These are phyloP conservation scores for Meleagris gallopavo DNA, from an alignment of 2,113 vertebrate genomes.

Conservation along the genomic window DNA sequence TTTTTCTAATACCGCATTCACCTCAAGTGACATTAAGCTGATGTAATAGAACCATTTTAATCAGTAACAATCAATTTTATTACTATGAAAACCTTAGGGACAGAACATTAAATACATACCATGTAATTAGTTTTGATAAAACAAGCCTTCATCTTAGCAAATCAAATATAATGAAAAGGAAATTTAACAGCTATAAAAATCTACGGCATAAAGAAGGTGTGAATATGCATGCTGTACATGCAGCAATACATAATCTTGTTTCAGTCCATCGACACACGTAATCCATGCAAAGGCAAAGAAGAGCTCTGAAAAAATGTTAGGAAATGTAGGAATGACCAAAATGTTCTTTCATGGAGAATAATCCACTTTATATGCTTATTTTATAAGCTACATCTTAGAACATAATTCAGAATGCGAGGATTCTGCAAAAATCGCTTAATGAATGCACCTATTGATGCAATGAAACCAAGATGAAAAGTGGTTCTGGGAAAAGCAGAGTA, in stretches of 20 bases:
- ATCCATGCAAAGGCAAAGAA: not conserved
- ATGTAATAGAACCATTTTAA: constrained; percentile 71
- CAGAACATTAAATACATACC: constrained; percentile 68
- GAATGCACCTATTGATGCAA: constrained; percentile 18
- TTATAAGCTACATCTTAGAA: constrained; percentile 2
- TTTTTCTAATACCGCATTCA: constrained; percentile 20
- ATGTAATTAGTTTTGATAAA: constrained; percentile 74
- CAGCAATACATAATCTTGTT: not conserved
- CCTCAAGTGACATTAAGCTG: constrained; percentile 69
- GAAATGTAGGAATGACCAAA: not conserved
- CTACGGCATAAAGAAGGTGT: constrained; percentile 14
- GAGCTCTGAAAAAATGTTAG: not conserved
- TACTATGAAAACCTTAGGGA: constrained; percentile 71
- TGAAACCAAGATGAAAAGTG: constrained; percentile 1
- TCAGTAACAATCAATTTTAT: constrained; percentile 75
- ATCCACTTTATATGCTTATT: not conserved
- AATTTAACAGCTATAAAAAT: constrained; percentile 65
- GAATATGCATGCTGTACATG: not conserved
- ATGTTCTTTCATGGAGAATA: not conserved
- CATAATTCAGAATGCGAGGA: not conserved
- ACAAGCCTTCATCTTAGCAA: constrained; percentile 68
- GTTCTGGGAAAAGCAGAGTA: not conserved
- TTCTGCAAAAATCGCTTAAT: not conserved
- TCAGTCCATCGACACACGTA: not conserved
- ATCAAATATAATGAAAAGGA: constrained; percentile 73